phyloP scores from a whole-genome alignment of 2,888 invertebrate species.

The Drosophila atroscutellata region DNA sequence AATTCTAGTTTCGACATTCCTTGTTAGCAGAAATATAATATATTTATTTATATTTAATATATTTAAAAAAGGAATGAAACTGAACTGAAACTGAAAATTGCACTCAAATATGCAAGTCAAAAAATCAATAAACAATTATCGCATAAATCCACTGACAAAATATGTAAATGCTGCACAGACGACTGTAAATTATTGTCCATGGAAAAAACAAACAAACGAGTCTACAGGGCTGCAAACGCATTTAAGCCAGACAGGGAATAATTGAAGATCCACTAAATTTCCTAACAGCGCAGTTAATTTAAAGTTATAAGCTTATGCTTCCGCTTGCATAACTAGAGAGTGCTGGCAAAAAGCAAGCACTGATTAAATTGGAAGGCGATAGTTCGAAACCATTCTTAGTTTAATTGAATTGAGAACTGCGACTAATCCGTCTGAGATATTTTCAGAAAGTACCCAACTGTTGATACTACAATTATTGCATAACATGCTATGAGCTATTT shows the following conservation, averaged over 20 bases:
- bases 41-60: background rate
- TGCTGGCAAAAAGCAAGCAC: background rate
- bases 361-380: background rate
- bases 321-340: background rate
- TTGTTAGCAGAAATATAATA: background rate
- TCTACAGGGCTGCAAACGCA: background rate
- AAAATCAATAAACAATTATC: background rate
- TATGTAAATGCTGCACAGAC: background rate
- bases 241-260: background rate
- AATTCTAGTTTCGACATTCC: background rate
- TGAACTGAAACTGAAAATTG: background rate
- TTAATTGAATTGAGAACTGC: background rate
- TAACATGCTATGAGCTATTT: background rate
- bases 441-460: background rate
- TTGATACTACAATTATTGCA: background rate
- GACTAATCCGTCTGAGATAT: background rate
- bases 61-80: background rate
- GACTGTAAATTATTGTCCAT: background rate
- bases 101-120: background rate
- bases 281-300: background rate
- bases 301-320: background rate
- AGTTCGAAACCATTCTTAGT: background rate
- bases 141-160: background rate
- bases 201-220: background rate
- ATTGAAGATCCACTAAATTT: background rate